Conservation (phyloP, 2,888 invertebrate species). For the Gari tellinella region DNA sequence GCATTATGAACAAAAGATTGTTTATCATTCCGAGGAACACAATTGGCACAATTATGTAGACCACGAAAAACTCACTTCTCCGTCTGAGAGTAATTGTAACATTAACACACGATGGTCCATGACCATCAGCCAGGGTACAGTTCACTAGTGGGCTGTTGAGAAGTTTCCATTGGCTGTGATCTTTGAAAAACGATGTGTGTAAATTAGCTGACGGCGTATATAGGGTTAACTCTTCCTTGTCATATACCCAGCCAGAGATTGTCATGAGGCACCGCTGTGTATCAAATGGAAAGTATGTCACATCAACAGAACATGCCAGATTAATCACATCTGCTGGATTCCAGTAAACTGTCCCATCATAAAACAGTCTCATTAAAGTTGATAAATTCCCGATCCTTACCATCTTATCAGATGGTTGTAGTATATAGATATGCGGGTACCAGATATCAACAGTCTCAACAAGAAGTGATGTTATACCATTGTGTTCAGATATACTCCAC, state of each 20-base stretch:
- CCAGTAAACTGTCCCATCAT: conserved; percentile 32
- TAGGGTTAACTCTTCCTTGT: conserved; percentile 8
- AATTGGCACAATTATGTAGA: conserved; percentile 42
- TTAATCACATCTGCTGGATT: conserved; percentile 21
- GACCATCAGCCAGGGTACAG: not conserved
- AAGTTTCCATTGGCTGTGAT: conserved; percentile 40
- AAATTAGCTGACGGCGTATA: not conserved
- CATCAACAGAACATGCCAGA: conserved; percentile 42
- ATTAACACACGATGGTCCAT: conserved; percentile 1
- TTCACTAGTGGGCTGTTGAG: not conserved
- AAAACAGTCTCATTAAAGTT: conserved; percentile 4
- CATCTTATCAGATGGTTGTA: conserved; percentile 22
- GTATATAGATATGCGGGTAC: conserved; percentile 32
- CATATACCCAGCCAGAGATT: conserved; percentile 8
- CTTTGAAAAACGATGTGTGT: not conserved
- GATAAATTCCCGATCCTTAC: conserved; percentile 29
- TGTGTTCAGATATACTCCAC: conserved; percentile 17
- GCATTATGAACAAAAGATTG: conserved; percentile 46
- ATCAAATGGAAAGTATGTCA: conserved; percentile 55
- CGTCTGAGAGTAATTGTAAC: conserved; percentile 34
- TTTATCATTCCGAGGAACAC: conserved; percentile 33
- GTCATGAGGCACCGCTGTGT: conserved; percentile 40
- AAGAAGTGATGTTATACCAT: conserved; percentile 10
- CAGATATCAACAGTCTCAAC: conserved; percentile 33
- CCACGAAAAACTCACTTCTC: conserved; percentile 28